Conservation (phyloP, 64 coral and sea anemone species). For the Anthopleura sola region DNA sequence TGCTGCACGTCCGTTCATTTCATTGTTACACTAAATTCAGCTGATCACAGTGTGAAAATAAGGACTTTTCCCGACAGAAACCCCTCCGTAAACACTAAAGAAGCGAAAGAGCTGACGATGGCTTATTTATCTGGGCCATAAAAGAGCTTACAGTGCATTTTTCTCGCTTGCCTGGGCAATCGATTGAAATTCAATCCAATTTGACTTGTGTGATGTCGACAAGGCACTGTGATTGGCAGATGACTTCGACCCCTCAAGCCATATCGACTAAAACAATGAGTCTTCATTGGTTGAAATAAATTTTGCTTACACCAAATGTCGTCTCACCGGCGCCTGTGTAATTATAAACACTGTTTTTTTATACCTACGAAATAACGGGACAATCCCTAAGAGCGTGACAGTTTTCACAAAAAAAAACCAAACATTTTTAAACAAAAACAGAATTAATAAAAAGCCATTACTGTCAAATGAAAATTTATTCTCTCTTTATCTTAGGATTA, state of each 20-base stretch:
- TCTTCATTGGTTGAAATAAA: neutral
- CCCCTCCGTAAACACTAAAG: neutral
- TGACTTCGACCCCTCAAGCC: neutral
- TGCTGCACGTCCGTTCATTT: slow-evolving; percentile 2
- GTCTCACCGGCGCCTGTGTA: neutral
- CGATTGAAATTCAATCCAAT: slow-evolving; percentile 5
- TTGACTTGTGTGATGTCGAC: neutral
- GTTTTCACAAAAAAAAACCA: neutral
- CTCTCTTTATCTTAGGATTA: neutral
- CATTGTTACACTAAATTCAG: neutral
- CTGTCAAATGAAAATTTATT: neutral
- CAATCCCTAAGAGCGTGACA: neutral
- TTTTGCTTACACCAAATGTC: slow-evolving; percentile 1
- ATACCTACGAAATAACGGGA: neutral
- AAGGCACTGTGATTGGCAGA: neutral
- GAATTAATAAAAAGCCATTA: neutral
- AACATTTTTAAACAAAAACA: neutral
- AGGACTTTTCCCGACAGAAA: neutral
- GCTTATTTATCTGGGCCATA: neutral
- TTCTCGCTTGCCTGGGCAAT: slow-evolving; percentile 1
- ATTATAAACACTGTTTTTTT: slow-evolving; percentile 1
- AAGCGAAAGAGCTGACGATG: neutral
- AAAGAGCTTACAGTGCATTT: neutral
- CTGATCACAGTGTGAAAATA: neutral
- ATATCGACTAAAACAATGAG: slow-evolving; percentile 11